phyloP scores from a whole-genome alignment of 2,888 invertebrate species.

The Rotaria socialis region DNA sequence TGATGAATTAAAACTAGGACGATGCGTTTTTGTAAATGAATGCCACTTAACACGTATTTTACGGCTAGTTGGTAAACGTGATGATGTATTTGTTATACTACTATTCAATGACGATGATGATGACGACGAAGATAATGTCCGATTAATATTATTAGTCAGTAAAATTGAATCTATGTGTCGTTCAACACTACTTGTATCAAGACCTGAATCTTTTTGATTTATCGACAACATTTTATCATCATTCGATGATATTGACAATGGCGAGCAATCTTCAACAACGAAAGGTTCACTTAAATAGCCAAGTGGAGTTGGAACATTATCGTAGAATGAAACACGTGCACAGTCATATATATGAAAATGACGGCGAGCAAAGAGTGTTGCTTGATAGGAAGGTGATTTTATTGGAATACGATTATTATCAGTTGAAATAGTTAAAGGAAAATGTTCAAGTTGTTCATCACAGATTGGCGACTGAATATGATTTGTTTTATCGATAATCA shows the following conservation, averaged over 20 bases:
- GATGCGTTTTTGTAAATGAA: conserved; percentile 34
- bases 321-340: conserved; percentile 10
- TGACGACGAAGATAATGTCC: not conserved
- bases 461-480: not conserved
- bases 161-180: conserved; percentile 12
- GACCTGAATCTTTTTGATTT: conserved; percentile 20
- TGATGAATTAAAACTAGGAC: conserved; percentile 33
- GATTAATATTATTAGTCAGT: not conserved
- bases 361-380: not conserved
- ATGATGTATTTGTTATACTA: conserved; percentile 22
- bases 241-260: not conserved
- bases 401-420: conserved; percentile 12
- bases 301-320: conserved; percentile 19
- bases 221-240: not conserved
- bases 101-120: not conserved
- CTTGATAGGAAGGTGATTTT: not conserved
- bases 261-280: not conserved
- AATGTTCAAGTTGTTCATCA: not conserved
- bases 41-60: conserved; percentile 19
- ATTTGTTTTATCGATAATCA: not conserved
- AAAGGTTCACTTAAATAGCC: conserved; percentile 22
- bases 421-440: not conserved
- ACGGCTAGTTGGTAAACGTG: not conserved
- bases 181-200: conserved; percentile 25
- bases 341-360: conserved; percentile 35